phyloP scores from a whole-genome alignment of 2,797 vertebrate species.

The Periparus ater region DNA sequence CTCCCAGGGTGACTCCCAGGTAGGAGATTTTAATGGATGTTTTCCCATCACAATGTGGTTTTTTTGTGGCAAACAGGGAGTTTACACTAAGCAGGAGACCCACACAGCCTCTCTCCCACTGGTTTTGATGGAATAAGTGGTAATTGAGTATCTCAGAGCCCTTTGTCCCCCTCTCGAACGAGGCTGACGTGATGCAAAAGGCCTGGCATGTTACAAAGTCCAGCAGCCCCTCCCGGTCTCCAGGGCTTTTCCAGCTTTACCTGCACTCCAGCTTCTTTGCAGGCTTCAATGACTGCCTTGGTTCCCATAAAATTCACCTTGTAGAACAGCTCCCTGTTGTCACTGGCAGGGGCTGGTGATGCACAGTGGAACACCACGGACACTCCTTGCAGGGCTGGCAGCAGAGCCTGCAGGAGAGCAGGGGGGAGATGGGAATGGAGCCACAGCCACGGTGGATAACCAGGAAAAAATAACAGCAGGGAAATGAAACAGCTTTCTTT shows the following conservation, averaged over 20 bases:
- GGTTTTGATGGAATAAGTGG: not conserved
- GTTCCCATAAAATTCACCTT: conserved; percentile 90
- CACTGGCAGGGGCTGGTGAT: conserved; percentile 87
- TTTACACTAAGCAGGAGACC: not conserved
- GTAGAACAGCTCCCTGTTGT: conserved; percentile 88
- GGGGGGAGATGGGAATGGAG: rapidly evolving
- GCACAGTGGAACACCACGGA: conserved; percentile 93
- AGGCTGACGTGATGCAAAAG: not conserved
- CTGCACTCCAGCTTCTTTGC: conserved; percentile 89
- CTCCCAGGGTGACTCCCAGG: not conserved
- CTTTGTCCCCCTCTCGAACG: not conserved
- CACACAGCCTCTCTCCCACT: not conserved
- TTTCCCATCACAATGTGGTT: not conserved
- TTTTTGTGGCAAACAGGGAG: not conserved
- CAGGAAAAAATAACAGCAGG: not conserved
- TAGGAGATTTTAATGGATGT: not conserved
- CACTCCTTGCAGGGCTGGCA: conserved; percentile 84
- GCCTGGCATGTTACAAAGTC: not conserved
- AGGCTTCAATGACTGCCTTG: conserved; percentile 85
- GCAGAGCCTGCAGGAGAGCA: conserved; percentile 80
- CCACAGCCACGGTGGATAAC: not conserved
- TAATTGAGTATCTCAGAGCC: not conserved
- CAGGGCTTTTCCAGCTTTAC: conserved; percentile 67
- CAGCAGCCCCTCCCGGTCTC: rapidly evolving
- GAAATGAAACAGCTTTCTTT: not conserved